Evolutionary conservation across 2,113 vertebrate species (phyloP).

Genomic region (Plotosus lineatus): DNA sequence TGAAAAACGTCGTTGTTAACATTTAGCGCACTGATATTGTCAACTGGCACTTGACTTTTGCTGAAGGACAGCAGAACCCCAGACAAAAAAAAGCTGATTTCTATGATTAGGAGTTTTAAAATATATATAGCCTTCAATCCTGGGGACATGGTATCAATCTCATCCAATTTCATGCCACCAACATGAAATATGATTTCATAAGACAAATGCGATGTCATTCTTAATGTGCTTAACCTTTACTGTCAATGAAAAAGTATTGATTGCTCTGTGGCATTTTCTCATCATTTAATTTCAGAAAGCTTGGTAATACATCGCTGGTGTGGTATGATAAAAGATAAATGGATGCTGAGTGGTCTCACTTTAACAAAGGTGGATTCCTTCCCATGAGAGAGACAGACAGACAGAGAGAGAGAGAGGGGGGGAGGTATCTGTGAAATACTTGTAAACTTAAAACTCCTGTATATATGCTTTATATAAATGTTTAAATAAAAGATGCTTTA

Average conservation of each 20-base stretch:
- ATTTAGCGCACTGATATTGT: conserved; percentile 54
- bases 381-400: conserved; percentile 32
- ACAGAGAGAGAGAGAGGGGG: not conserved
- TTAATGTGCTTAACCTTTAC: conserved; percentile 86
- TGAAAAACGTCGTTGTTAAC: conserved; percentile 47
- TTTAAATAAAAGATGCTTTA: no score
- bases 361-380: conserved; percentile 64
- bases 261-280: conserved; percentile 76
- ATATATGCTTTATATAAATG: no score
- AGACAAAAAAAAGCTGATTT: conserved; percentile 71
- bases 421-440: conserved; percentile 29
- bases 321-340: conserved; percentile 73
- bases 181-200: conserved; percentile 86
- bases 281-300: conserved; percentile 82
- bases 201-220: conserved; percentile 84
- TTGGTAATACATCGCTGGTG: conserved; percentile 78
- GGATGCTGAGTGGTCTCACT: conserved; percentile 66
- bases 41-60: conserved; percentile 57
- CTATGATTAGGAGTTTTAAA: conserved; percentile 73
- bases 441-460: not conserved
- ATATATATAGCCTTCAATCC: conserved; percentile 74
- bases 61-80: conserved; percentile 63
- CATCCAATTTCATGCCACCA: conserved; percentile 80
- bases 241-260: conserved; percentile 87
- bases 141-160: conserved; percentile 78